A percentile compares a stretch with the other conserved stretches of the same genome.
These are phyloP conservation scores for Euproctis similis DNA, from an alignment of 2,888 invertebrate genomes.

Conservation along the genomic window DNA sequence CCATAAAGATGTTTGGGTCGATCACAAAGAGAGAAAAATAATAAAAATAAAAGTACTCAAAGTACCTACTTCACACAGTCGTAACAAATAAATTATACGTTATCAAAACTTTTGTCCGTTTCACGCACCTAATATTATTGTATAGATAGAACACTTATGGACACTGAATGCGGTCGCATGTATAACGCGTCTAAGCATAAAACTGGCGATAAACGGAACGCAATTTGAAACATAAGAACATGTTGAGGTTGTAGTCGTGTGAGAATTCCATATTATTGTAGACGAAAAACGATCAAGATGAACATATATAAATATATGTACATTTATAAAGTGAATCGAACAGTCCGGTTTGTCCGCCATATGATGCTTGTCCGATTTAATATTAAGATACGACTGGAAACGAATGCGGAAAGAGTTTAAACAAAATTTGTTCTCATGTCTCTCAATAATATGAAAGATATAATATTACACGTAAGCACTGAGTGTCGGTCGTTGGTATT, in stretches of 20 bases:
- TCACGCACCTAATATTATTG: conserved; percentile 11
- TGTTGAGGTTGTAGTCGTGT: conserved; percentile 15
- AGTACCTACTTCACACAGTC: conserved; percentile 10
- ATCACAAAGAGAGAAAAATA: too few species aligned
- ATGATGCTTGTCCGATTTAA: conserved; percentile 7
- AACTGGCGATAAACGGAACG: conserved; percentile 9
- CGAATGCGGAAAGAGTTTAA: conserved; percentile 12
- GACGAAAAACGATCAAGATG: neutral
- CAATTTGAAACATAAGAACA: conserved; percentile 9
- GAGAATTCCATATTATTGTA: conserved; percentile 4
- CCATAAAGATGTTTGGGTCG: conserved; percentile 18
- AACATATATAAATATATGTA: too few species aligned
- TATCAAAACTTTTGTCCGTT: conserved; percentile 18
- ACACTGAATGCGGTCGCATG: conserved; percentile 23
- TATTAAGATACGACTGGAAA: conserved; percentile 13
- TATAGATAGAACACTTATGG: conserved; percentile 11
- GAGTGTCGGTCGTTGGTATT: too few species aligned
- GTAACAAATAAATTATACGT: conserved; percentile 23
- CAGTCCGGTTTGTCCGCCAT: conserved; percentile 10
- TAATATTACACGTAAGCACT: too few species aligned
- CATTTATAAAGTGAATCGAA: too few species aligned
- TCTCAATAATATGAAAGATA: too few species aligned
- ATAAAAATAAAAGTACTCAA: too few species aligned
- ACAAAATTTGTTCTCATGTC: too few species aligned
- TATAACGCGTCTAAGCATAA: conserved; percentile 11